Conservation (phyloP, 2,797 vertebrate genomes). For the Buphagus erythrorhynchus region DNA sequence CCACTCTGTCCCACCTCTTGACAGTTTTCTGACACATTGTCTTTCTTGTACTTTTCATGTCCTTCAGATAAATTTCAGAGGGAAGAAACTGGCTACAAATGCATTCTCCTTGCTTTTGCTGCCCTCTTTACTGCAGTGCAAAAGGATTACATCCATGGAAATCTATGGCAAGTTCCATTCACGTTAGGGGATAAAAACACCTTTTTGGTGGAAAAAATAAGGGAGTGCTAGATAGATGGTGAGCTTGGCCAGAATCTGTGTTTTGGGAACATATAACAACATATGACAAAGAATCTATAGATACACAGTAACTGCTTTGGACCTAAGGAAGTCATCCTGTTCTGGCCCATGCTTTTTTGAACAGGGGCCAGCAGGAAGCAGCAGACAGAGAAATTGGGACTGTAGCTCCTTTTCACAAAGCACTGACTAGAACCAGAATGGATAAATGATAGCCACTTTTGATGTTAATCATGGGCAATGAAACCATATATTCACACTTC, state of each 20-base stretch:
- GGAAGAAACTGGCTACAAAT: neutral
- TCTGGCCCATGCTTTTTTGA: rapidly evolving
- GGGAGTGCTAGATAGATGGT: neutral
- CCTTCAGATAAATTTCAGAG: neutral
- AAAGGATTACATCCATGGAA: neutral
- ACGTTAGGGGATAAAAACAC: neutral
- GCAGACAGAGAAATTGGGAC: neutral
- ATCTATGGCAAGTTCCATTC: neutral
- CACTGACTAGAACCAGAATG: neutral
- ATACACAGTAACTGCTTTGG: neutral
- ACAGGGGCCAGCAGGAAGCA: neutral
- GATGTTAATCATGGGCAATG: neutral
- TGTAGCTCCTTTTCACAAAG: neutral
- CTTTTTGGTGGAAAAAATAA: neutral
- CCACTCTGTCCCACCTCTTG: neutral
- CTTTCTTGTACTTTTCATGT: neutral
- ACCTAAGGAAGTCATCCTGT: neutral
- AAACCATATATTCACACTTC: neutral
- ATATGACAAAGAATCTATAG: neutral
- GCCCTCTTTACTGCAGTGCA: neutral
- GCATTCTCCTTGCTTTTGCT: neutral
- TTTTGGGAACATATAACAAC: neutral
- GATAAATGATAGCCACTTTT: neutral
- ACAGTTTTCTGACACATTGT: neutral
- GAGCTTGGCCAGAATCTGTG: neutral